Conservation (phyloP, 2,888 invertebrate species). For the Andrena bicolor region DNA sequence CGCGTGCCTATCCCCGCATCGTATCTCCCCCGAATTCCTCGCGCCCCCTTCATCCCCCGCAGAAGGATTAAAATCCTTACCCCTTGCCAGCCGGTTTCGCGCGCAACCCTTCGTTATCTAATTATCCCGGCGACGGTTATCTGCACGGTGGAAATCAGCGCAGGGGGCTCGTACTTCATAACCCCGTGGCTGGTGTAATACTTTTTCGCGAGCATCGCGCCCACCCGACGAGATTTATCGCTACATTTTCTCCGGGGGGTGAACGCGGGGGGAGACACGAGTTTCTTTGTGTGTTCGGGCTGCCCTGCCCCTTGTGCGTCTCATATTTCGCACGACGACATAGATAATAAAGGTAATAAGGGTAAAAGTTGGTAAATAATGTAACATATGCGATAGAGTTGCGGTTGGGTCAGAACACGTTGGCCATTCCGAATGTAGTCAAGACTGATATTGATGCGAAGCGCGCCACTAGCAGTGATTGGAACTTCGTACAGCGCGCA, state of each 20-base stretch:
- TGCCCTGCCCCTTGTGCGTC: not conserved
- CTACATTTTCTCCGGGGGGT: slow-evolving; percentile 29
- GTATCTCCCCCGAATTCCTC: slow-evolving; percentile 37
- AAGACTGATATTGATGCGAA: not conserved
- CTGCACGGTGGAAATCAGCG: slow-evolving; percentile 44
- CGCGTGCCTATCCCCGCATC: slow-evolving; percentile 56
- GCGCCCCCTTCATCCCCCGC: slow-evolving; percentile 39
- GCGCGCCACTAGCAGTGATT: no score
- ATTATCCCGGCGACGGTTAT: slow-evolving; percentile 50
- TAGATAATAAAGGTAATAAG: not conserved
- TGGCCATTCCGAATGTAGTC: no score
- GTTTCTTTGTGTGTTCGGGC: slow-evolving; percentile 18
- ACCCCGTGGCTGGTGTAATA: slow-evolving; percentile 33
- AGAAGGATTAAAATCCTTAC: slow-evolving; percentile 59
- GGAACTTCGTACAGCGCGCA: no score
- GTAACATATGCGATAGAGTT: not conserved
- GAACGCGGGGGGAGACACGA: not conserved
- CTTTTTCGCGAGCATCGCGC: slow-evolving; percentile 40
- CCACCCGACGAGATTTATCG: slow-evolving; percentile 63
- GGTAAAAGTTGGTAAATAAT: not conserved
- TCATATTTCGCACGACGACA: not conserved
- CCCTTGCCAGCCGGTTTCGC: slow-evolving; percentile 23
- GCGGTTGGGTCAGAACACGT: not conserved
- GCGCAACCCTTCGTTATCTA: slow-evolving; percentile 54
- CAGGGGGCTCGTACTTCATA: slow-evolving; percentile 38